Percentiles rank a stretch among this genome's conserved stretches.
These are phyloP conservation scores for Regulus satrapa DNA, from an alignment of 2,113 vertebrate genomes.

Conservation along the genomic window DNA sequence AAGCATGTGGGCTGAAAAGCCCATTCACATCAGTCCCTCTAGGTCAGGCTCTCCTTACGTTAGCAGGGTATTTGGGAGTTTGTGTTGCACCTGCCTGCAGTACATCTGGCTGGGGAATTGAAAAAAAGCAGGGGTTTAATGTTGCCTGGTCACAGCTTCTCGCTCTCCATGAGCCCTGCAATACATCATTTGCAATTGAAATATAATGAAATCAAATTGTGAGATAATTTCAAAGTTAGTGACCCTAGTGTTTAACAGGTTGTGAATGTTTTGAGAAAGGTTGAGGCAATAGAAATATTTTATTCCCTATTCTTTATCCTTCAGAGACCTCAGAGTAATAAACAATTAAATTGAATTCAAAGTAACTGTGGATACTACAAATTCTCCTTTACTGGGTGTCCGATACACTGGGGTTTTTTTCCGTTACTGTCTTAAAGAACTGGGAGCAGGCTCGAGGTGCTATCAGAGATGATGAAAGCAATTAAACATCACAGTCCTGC, in stretches of 20 bases:
- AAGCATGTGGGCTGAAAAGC: constrained; percentile 1
- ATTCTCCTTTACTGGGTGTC: not conserved
- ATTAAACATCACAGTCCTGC: not conserved
- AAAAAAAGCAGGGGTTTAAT: not conserved
- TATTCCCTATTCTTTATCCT: not conserved
- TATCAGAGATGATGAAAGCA: not conserved
- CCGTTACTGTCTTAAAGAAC: not conserved
- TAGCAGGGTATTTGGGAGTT: not conserved
- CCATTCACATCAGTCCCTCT: not conserved
- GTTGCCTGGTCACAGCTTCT: constrained; percentile 8
- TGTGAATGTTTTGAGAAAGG: constrained; percentile 44
- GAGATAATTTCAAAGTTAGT: constrained; percentile 39
- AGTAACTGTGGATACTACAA: constrained; percentile 17
- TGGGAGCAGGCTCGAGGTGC: not conserved
- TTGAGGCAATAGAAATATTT: constrained; percentile 2
- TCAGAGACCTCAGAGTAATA: constrained; percentile 52
- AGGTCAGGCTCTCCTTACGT: not conserved
- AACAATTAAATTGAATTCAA: constrained; percentile 40
- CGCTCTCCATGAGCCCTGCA: not conserved
- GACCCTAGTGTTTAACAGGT: constrained; percentile 18
- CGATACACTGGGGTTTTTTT: not conserved
- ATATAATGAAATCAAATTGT: constrained; percentile 50
- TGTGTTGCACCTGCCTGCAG: constrained; percentile 47
- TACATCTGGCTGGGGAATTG: constrained; percentile 1
- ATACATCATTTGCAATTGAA: constrained; percentile 54